Base-by-base conservation (phyloP, 1,140 invertebrate genomes). In the Leptinotarsa defecta region DNA sequence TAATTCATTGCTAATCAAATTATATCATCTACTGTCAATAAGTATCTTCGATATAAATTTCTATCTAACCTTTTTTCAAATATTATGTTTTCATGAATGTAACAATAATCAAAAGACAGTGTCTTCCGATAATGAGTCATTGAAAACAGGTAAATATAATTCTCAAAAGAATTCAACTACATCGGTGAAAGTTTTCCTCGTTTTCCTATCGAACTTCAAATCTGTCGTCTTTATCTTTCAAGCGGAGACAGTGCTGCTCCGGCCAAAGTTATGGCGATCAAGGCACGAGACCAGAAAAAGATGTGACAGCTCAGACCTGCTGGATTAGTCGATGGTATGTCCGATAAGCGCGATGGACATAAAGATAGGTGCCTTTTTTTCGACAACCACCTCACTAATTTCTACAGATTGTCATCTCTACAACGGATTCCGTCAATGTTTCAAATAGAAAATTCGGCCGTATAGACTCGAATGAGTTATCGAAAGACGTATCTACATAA, bases 351-450 rank as follows among this genome's bases (percentile, higher is more conserved):
- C 67, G 67, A 68, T 68, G 34, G 34, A 68, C 67, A 68, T 27
- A 48, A 19, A 43, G 67, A 68, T 68, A 68, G 19, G 67, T 8
- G 43, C 67, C 67, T 68, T 49, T 65, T 65, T 68, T 49, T 68
- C 67, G 67, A 48, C n/a, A 48, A 43, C 34, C 67, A 43, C 24
- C 24, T 43, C 67, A 68, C 67, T 68, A 68, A 68, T 68, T 68
- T 34, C 34, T 34, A 13, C 24, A 19, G 67, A 68, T 68, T 68
- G 67, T 68, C 67, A 68, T 68, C 67, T 68, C n/a, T 24, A 68
- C 67, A 68, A 34, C 67, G 67, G 43, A 19, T 68, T 68, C 34
- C 67, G 34, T 57, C 52, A 57, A 57, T 57, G 52, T 57, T 57
- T 57, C 52, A 0, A 57, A 57, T 19, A 17, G 52, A 15, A 13